Conservation (phyloP, 2,797 vertebrate genomes). For the Neoniphon sammara region DNA sequence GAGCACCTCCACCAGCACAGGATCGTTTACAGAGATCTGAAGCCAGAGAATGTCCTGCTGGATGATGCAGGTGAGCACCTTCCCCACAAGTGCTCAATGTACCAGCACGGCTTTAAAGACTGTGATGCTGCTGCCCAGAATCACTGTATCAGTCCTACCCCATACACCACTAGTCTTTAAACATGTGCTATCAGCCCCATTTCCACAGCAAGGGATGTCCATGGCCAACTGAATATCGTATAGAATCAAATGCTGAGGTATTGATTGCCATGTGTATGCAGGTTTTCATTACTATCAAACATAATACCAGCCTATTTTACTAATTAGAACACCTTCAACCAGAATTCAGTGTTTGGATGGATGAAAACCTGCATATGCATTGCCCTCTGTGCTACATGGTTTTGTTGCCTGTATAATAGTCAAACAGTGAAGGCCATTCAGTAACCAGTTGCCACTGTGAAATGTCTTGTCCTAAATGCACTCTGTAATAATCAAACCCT, state of each 20-base stretch:
- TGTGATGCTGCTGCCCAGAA: background rate
- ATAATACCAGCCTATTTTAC: background rate
- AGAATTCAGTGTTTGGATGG: too few relatives aligned
- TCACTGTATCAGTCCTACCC: background rate
- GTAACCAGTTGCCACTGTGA: background rate
- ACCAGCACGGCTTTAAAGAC: background rate
- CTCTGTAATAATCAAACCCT: conserved; percentile 21
- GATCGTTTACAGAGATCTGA: conserved; percentile 85
- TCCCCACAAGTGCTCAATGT: background rate
- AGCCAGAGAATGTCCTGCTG: conserved; percentile 84
- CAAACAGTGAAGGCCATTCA: background rate
- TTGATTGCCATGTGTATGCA: too few relatives aligned
- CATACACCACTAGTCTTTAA: background rate
- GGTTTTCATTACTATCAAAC: background rate
- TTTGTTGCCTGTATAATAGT: too few relatives aligned
- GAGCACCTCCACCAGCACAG: conserved; percentile 86
- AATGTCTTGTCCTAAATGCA: background rate
- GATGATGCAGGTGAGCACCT: conserved; percentile 78
- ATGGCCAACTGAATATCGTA: too few relatives aligned
- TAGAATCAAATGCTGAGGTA: too few relatives aligned
- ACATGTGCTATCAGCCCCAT: background rate
- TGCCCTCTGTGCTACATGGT: too few relatives aligned
- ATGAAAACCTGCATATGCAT: too few relatives aligned
- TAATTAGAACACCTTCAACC: background rate
- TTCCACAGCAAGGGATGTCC: too few relatives aligned